Evolutionary conservation across 1,140 invertebrate species (phyloP).

Genomic region (Zaprionus ghesquierei): DNA sequence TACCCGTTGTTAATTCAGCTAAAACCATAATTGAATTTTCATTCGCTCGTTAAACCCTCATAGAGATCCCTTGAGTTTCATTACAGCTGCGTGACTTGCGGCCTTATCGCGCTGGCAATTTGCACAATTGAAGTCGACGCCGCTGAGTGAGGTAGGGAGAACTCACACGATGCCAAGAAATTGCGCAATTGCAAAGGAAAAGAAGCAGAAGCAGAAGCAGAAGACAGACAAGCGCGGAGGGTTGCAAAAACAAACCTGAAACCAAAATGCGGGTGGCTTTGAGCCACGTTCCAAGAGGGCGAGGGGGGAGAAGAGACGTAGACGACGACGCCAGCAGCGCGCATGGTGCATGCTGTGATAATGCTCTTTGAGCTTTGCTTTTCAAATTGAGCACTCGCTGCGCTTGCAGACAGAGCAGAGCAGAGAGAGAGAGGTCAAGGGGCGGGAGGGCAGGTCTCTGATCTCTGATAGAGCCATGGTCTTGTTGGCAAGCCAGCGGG

Average conservation of each 20-base stretch:
- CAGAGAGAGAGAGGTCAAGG: not conserved
- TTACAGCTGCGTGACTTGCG: conserved; percentile 17
- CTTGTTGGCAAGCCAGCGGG: conserved; percentile 37
- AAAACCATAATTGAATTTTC: not conserved
- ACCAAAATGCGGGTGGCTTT: conserved; percentile 62
- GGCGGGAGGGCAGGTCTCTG: conserved; percentile 6
- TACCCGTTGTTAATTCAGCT: not conserved
- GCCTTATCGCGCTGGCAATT: conserved; percentile 48
- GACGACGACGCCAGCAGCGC: not conserved
- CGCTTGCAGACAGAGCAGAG: conserved; percentile 38
- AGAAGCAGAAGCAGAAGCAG: not conserved
- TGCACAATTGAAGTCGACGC: conserved; percentile 12
- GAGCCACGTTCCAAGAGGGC: conserved; percentile 28
- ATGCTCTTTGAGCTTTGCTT: conserved; percentile 75
- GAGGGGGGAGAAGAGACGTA: not conserved
- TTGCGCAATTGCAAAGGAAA: conserved; percentile 54
- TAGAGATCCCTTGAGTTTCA: not conserved
- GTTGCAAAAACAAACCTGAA: conserved; percentile 60
- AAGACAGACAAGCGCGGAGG: conserved; percentile 19
- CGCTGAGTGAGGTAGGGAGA: conserved; percentile 5
- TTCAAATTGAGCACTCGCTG: conserved; percentile 78
- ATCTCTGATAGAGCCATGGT: conserved; percentile 46
- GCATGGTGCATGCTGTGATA: conserved; percentile 74
- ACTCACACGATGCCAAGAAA: conserved; percentile 61
- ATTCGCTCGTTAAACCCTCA: not conserved